Percentiles rank a stretch among this genome's conserved stretches.
phyloP scores from a whole-genome alignment of 2,113 vertebrate genomes.

The Sinocyclocheilus anshuiensis region DNA sequence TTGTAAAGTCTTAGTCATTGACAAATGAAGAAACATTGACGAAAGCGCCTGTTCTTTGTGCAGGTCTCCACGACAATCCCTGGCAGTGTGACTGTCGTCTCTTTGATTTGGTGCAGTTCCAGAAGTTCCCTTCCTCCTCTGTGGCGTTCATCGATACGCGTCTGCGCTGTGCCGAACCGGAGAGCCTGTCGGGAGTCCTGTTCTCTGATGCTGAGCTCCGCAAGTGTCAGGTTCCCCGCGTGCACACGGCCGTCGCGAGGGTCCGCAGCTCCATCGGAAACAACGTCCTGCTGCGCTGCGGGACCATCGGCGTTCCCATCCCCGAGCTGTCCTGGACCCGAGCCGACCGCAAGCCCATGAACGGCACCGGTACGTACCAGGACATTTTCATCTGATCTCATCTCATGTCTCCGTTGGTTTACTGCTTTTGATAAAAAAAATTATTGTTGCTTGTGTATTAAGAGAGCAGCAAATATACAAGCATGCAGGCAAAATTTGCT shows the following conservation, averaged over 20 bases:
- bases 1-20: neutral
- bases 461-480: no score
- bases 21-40: no score
- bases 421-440: neutral
- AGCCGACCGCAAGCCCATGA: constrained; percentile 81
- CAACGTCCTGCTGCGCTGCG: constrained; percentile 87
- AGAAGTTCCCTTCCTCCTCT: constrained; percentile 83
- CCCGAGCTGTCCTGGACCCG: constrained; percentile 91
- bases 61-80: constrained; percentile 95
- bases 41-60: constrained; percentile 24
- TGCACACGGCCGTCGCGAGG: constrained; percentile 84
- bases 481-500: neutral
- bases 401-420: no score
- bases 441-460: neutral
- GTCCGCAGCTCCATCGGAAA: constrained; percentile 87
- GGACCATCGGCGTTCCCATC: constrained; percentile 87
- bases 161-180: constrained; percentile 84
- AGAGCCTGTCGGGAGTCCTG: constrained; percentile 83
- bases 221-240: constrained; percentile 84
- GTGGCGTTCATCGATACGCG: constrained; percentile 85
- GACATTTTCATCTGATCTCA: neutral
- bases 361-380: constrained; percentile 81
- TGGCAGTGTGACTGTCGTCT: constrained; percentile 95
- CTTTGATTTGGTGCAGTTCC: constrained; percentile 87
- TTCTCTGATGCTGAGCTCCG: constrained; percentile 87